These are phyloP conservation scores for Piezodorus guildinii DNA, from an alignment of 1,140 invertebrate species.

Conservation along the genomic window DNA sequence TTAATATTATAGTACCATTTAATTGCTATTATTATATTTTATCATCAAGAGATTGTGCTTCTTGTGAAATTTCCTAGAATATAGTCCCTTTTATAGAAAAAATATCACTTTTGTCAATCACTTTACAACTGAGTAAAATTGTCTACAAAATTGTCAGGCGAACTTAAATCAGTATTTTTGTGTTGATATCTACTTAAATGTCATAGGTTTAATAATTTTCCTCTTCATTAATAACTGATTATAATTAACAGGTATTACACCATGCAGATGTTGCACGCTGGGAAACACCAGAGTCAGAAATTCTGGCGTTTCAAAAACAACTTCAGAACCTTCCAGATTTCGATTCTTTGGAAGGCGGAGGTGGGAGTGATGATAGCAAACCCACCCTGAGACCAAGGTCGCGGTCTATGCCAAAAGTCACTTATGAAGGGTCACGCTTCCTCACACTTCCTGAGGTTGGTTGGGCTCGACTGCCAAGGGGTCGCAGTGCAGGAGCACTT, in stretches of 20 bases:
- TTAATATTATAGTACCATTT: too few relatives aligned
- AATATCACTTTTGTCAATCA: too few relatives aligned
- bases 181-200: too few relatives aligned
- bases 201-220: too few relatives aligned
- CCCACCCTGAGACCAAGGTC: conserved; percentile 36
- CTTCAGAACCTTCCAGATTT: conserved; percentile 42
- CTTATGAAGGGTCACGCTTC: conserved; percentile 36
- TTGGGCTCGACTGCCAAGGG: conserved; percentile 30
- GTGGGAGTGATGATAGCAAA: conserved; percentile 29
- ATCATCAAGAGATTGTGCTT: too few relatives aligned
- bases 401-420: conserved; percentile 38
- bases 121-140: too few relatives aligned
- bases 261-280: conserved; percentile 3
- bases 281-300: conserved; percentile 39
- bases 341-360: conserved; percentile 31
- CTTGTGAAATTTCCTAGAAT: too few relatives aligned
- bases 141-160: too few relatives aligned
- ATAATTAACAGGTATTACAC: conserved; percentile 17
- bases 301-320: conserved; percentile 41
- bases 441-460: conserved; percentile 33
- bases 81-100: too few relatives aligned
- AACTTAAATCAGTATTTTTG: too few relatives aligned
- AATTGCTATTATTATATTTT: too few relatives aligned
- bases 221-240: too few relatives aligned
- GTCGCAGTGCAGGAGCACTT: conserved; percentile 31